Conservation (phyloP, 2,113 vertebrate species). For the Sceloporus undulatus region DNA sequence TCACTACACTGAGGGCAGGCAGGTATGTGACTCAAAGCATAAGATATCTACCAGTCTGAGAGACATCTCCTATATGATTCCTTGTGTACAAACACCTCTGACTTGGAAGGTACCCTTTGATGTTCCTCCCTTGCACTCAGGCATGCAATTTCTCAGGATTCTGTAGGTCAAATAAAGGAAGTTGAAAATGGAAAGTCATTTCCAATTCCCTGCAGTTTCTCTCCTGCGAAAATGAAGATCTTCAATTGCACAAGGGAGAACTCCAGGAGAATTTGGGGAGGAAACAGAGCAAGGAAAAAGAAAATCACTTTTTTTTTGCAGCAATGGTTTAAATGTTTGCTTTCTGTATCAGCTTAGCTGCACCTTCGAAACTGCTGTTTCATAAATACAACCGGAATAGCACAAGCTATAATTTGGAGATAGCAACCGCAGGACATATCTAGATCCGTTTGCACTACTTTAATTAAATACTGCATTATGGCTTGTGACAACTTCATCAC, state of each 20-base stretch:
- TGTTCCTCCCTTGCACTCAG: conserved; percentile 14
- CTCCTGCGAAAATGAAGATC: conserved; percentile 35
- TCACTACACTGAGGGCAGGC: rapidly evolving
- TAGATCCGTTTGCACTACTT: conserved; percentile 76
- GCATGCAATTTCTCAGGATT: conserved; percentile 52
- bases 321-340: conserved; percentile 53
- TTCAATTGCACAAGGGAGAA: neutral
- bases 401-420: conserved; percentile 71
- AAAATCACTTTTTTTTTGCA: neutral
- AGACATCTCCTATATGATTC: neutral
- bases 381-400: conserved; percentile 67
- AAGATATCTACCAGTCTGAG: neutral
- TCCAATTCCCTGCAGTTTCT: rapidly evolving
- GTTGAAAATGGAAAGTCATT: conserved; percentile 30
- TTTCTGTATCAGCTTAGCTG: conserved; percentile 47
- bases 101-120: neutral
- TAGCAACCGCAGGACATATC: conserved; percentile 78
- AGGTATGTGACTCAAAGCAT: rapidly evolving
- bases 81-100: conserved; percentile 35
- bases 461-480: conserved; percentile 85
- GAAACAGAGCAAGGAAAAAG: conserved; percentile 15
- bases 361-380: conserved; percentile 60
- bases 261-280: neutral
- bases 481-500: conserved; percentile 78
- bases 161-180: conserved; percentile 67